Base-by-base conservation (phyloP, 2,113 vertebrate genomes). In the Ammodytes marinus region DNA sequence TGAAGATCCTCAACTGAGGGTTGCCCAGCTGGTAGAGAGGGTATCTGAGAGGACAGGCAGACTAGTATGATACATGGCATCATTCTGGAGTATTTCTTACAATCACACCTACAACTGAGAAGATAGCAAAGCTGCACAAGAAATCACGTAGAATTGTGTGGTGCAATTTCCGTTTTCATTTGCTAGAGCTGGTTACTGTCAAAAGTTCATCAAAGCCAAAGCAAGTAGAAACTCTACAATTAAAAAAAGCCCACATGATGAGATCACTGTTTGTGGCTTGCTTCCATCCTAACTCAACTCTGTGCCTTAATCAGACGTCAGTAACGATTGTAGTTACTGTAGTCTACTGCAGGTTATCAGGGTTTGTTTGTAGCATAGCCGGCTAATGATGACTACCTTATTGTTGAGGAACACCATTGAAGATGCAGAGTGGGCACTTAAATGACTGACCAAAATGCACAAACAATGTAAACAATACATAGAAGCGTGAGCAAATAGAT, bases 1-100 rank as follows among this genome's bases (percentile, higher is more conserved):
- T 95, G 86, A 99, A 99, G 37, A 99, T 88, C 14, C 98, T 96
- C 49, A 98, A 93, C 92, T 99, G 98, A 17, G 98, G 98, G 86
- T 96, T 96, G 0, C 98, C 98, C 66, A 95, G 52, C 93, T 99
- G 98, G 91, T 96, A 98, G 19, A 99, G 85, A 3, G 97, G 97
- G 89, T 97, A 96, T 82, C 98, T 99, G 92, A 69, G 53, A 63
- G 42, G 8, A 90, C 8, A 54, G 8, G 3, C 6, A 66, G 10
- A 66, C 39, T 42, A 8, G 46, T 17, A 65, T 47, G 15, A 69
- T 40, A 7, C 6, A 45, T 19, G 37, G 58, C 8, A 39, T 59
- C 0, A 6, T 49, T 78, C 10, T 3, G 42, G 13, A 64, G 9
- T 11, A 59, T 63, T 69, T 64, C 1, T 12, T 73, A 39, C 12